Base-by-base conservation (phyloP, 2,888 invertebrate species). In the Cosmorhoe ocellata region DNA sequence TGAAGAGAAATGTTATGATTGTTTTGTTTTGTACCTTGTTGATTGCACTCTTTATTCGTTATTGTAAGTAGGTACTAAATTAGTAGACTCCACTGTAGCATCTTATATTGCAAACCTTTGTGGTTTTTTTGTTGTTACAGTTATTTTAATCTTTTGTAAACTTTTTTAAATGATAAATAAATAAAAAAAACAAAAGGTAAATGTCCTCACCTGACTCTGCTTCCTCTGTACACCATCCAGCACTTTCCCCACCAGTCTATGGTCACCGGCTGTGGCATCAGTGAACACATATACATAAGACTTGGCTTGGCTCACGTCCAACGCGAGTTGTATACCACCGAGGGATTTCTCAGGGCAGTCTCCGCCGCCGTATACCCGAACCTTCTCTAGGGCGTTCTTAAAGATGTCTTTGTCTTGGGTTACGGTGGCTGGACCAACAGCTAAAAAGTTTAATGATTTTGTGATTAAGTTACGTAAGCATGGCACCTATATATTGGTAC, bases 261-360 rank as follows among this genome's bases (percentile, higher is more conserved):
- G 93, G 71, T 95, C 95, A 44, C 92, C 92, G 0, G 95, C 92
- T 0, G 93, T 90, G 0, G 95, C 95, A 67, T 95, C 95, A 1
- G 95, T 95, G 75, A 95, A 95, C 18, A 95, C 94, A 66, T 95
- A 95, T 30, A 95, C 86, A 70, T 92, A 94, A 0, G 95, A 95
- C 47, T 91, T 86, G 0, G 94, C 93, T 9, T 92, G 81, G 31
- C 93, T 92, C 7, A 91, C 91, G 63, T 93, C 91, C 26, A 95
- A 79, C 0, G 95, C 95, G 51, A 91, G 75, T 45, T 91, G 90
- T 30, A 94, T 92, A n/a, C 94, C 95, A 0, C 91, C 88, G 4
- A 95, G 74, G 0, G 93, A 92, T 88, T 92, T 94, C 80, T 95
- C 95, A 0, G 95, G 95, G 67, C 95, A 95, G 71, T 95, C 94